phyloP scores from a whole-genome alignment of 2,888 invertebrate species.

The Hemithea aestivaria region DNA sequence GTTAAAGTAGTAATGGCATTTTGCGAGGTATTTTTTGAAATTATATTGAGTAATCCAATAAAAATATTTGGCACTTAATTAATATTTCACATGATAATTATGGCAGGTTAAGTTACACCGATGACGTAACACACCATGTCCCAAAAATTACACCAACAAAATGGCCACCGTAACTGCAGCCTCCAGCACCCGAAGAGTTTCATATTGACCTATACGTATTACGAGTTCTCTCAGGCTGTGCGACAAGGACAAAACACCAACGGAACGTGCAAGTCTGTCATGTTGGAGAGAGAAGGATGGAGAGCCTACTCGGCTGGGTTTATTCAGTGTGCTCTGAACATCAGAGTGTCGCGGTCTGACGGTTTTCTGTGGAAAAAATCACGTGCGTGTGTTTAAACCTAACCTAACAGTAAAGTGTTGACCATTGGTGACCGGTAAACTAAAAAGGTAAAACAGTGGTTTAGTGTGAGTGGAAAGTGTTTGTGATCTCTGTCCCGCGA shows the following conservation, averaged over 20 bases:
- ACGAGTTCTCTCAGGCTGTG: slow-evolving; percentile 62
- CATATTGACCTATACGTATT: slow-evolving; percentile 79
- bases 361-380: slow-evolving; percentile 34
- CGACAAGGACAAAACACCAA: slow-evolving; percentile 43
- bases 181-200: slow-evolving; percentile 76
- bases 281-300: slow-evolving; percentile 46
- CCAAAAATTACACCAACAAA: slow-evolving; percentile 20
- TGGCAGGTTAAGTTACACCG: slow-evolving; percentile 4
- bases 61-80: no score
- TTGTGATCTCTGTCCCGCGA: slow-evolving; percentile 1
- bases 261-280: slow-evolving; percentile 27
- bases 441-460: background rate
- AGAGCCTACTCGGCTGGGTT: slow-evolving; percentile 55
- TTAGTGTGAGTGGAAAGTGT: slow-evolving; percentile 5
- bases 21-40: no score
- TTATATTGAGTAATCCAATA: no score
- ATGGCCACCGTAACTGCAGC: slow-evolving; percentile 70
- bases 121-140: slow-evolving; percentile 18
- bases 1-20: no score
- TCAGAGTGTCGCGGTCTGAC: slow-evolving; percentile 52
- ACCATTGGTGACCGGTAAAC: background rate
- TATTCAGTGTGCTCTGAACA: slow-evolving; percentile 63
- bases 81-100: no score
- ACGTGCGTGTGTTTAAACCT: slow-evolving; percentile 37
- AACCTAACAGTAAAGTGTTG: slow-evolving; percentile 20